phyloP scores from a whole-genome alignment of 2,797 vertebrate species.

The Fratercula arctica region DNA sequence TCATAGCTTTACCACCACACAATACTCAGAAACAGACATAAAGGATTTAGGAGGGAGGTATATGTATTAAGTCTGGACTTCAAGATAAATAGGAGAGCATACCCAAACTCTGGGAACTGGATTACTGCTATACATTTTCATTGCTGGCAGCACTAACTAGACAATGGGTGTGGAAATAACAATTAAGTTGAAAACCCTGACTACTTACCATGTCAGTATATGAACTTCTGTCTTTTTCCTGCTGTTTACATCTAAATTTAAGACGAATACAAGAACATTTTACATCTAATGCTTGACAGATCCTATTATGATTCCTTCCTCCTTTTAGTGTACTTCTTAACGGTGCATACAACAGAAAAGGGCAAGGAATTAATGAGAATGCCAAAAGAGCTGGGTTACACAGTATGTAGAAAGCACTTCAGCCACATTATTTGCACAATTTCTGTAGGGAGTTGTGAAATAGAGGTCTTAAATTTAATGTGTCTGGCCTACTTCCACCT shows the following conservation, averaged over 20 bases:
- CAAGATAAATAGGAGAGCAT: background rate
- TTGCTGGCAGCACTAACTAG: background rate
- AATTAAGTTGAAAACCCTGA: slow-evolving; percentile 5
- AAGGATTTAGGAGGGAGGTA: background rate
- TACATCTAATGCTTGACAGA: slow-evolving; percentile 37
- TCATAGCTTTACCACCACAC: background rate
- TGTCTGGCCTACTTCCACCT: slow-evolving; percentile 77
- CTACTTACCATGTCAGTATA: background rate
- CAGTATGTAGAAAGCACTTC: slow-evolving; percentile 69
- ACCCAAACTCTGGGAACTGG: background rate
- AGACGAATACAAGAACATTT: slow-evolving; percentile 50
- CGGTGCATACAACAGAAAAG: slow-evolving; percentile 49
- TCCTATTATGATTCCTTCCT: slow-evolving; percentile 45
- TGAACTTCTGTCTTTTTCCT: background rate
- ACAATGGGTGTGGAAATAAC: background rate
- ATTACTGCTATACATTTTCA: background rate
- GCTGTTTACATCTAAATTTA: slow-evolving; percentile 21
- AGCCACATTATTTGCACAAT: slow-evolving; percentile 76
- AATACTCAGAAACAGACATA: background rate
- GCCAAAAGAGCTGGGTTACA: slow-evolving; percentile 39
- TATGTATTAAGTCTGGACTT: background rate
- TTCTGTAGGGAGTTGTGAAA: slow-evolving; percentile 77
- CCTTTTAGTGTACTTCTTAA: slow-evolving; percentile 53
- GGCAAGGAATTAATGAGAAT: slow-evolving; percentile 50
- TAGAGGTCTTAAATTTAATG: slow-evolving; percentile 76